These are phyloP conservation scores for Arrhopalites spinosus DNA, from an alignment of 2,888 invertebrate species.

Conservation along the genomic window DNA sequence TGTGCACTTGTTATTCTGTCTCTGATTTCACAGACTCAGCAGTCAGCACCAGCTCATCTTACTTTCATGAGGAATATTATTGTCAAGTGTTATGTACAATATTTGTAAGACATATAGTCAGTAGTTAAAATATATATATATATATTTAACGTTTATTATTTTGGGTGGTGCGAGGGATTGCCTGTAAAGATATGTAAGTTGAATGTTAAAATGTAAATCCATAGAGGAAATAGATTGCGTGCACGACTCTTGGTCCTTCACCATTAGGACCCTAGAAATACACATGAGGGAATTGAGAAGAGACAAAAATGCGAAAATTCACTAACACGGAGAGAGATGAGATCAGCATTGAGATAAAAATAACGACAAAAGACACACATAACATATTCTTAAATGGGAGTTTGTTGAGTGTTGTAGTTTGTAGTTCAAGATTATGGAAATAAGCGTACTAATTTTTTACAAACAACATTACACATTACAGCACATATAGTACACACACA, in stretches of 20 bases:
- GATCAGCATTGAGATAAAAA: slow-evolving; percentile 4
- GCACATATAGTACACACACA: too few species aligned
- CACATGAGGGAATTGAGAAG: too few species aligned
- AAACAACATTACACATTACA: too few species aligned
- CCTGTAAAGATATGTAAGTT: too few species aligned
- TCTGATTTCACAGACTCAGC: slow-evolving; percentile 2
- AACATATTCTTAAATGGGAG: background rate
- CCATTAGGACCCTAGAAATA: too few species aligned
- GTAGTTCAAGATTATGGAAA: background rate
- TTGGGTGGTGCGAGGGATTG: background rate
- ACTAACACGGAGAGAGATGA: background rate
- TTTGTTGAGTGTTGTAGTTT: background rate
- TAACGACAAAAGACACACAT: background rate
- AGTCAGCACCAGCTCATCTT: slow-evolving; percentile 6
- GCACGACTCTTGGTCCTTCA: too few species aligned
- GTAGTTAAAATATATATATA: background rate
- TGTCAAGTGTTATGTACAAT: background rate
- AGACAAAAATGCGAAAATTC: too few species aligned
- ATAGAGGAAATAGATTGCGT: too few species aligned
- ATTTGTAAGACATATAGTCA: background rate
- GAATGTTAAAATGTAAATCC: too few species aligned
- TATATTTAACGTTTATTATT: background rate
- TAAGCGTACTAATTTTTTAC: background rate
- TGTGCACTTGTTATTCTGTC: background rate
- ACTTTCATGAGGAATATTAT: slow-evolving; percentile 5